These are phyloP conservation scores for Tragelaphus oryx DNA, from an alignment of 2,797 vertebrate genomes.

Conservation along the genomic window DNA sequence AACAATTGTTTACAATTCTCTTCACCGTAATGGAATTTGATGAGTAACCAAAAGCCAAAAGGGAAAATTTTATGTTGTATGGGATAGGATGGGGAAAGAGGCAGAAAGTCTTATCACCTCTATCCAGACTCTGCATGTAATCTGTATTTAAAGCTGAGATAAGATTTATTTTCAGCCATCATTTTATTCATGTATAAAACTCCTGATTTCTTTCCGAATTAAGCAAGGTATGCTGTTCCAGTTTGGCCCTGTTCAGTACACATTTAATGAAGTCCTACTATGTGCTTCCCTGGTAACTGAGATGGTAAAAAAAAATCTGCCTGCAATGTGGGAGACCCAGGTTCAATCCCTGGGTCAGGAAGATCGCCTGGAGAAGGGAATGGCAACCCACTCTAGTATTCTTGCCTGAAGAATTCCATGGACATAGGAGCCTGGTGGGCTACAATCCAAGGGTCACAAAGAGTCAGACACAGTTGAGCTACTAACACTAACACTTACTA, in stretches of 20 bases:
- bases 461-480: background rate
- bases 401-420: background rate
- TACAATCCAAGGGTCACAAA: background rate
- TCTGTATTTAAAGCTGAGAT: constrained; percentile 18
- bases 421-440: background rate
- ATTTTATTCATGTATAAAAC: background rate
- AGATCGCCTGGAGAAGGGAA: background rate
- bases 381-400: background rate
- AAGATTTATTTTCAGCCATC: background rate
- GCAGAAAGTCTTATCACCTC: background rate
- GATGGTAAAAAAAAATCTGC: background rate
- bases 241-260: background rate
- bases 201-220: constrained; percentile 20
- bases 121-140: background rate
- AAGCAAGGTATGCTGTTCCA: background rate
- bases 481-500: background rate
- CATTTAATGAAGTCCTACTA: background rate
- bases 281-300: background rate
- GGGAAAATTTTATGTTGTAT: background rate
- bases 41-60: background rate
- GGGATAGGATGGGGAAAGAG: background rate
- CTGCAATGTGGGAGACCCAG: background rate
- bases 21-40: constrained; percentile 24
- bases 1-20: background rate
- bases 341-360: background rate